phyloP scores from a whole-genome alignment of 1,140 invertebrate species.

The Carcinoscorpius rotundicauda region DNA sequence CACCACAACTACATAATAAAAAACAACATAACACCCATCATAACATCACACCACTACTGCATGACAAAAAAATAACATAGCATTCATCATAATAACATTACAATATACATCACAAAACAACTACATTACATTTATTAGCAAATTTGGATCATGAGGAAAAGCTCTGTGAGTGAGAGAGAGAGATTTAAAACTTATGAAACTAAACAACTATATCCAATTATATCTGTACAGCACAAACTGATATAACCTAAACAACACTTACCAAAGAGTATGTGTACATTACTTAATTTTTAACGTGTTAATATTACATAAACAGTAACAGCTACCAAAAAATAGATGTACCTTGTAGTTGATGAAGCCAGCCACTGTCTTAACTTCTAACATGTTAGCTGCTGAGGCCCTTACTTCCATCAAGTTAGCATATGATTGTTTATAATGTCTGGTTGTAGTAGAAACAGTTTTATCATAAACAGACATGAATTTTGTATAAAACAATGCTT shows the following conservation, averaged over 20 bases:
- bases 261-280: not conserved
- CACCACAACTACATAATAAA: too few relatives aligned
- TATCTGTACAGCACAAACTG: too few relatives aligned
- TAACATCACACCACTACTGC: too few relatives aligned
- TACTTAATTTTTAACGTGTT: not conserved
- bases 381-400: slow-evolving; percentile 73
- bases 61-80: too few relatives aligned
- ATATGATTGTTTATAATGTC: slow-evolving; percentile 88
- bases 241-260: slow-evolving; percentile 3
- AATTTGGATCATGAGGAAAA: too few relatives aligned
- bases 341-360: slow-evolving; percentile 93
- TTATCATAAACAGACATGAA: slow-evolving; percentile 21
- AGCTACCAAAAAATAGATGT: not conserved
- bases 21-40: too few relatives aligned
- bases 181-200: too few relatives aligned
- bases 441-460: slow-evolving; percentile 31
- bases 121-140: too few relatives aligned
- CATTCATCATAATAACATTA: too few relatives aligned
- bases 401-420: slow-evolving; percentile 72
- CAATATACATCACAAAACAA: too few relatives aligned
- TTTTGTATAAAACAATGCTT: not conserved
- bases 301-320: not conserved
- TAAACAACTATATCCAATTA: too few relatives aligned
- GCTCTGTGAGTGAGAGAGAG: too few relatives aligned
- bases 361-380: slow-evolving; percentile 89